These are phyloP conservation scores for Metopolophium dirhodum DNA, from an alignment of 1,140 invertebrate genomes.

Conservation along the genomic window DNA sequence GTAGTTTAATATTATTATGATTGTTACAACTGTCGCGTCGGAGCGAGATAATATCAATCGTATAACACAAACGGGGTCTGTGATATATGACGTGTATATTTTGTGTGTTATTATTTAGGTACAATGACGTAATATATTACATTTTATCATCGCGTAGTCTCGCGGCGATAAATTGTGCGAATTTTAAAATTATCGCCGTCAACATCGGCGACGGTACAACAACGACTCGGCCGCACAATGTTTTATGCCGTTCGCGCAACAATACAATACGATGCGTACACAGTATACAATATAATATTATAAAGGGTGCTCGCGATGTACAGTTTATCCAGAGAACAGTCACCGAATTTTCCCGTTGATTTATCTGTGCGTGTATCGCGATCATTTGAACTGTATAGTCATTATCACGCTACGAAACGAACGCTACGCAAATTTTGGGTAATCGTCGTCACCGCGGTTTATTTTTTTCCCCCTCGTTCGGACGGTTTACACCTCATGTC, in stretches of 20 bases:
- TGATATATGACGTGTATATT: not conserved
- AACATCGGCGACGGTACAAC: not conserved
- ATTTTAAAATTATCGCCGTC: not conserved
- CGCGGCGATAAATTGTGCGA: not conserved
- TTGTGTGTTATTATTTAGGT: no score
- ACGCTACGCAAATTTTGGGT: not conserved
- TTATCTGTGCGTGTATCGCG: not conserved
- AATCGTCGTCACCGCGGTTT: not conserved
- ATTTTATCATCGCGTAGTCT: not conserved
- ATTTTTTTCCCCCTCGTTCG: not conserved
- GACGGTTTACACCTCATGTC: no score
- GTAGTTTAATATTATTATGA: not conserved
- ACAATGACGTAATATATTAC: not conserved
- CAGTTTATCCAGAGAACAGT: not conserved
- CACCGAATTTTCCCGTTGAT: not conserved
- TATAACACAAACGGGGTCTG: not conserved
- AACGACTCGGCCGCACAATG: not conserved
- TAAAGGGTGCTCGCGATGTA: not conserved
- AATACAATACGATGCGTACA: not conserved
- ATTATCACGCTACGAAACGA: not conserved
- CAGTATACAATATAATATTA: not conserved
- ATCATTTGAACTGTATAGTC: not conserved
- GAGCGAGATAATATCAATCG: not conserved
- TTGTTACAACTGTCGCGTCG: not conserved
- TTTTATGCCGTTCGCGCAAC: not conserved